Base-by-base conservation (phyloP, 2,113 vertebrate genomes). In the Campylomormyrus tamandua region DNA sequence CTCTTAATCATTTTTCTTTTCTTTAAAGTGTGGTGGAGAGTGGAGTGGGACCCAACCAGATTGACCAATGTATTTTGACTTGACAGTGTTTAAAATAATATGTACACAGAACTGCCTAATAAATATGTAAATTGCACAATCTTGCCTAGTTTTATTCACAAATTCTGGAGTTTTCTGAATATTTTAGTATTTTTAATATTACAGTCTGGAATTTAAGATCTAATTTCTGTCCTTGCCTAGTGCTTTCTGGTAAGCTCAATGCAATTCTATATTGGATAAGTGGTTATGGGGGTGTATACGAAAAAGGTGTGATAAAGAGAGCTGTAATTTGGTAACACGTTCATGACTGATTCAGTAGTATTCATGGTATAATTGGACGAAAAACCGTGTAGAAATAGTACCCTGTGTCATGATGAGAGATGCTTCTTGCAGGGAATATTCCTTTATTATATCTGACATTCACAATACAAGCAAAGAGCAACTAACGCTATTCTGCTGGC, bases 71-170 rank as follows among this genome's bases (percentile, higher is more conserved):
- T 94, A 95, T 62, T 94, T 91, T 94, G 91, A 95, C 93, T 93
- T 93, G 90, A 96, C 92, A 94, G 93, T 95, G 93, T 95, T 94
- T 92, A 88, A 94, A 93, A 93, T 95, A 91, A 93, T 96, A 96
- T 96, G 94, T 96, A 95, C 93, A 95, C 94, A 95, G 92, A 94
- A 94, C 93, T 96, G 94, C 94, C 93, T 96, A 96, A 96, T 96
- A 96, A 96, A 96, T 92, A 93, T 94, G 94, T 95, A 93, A 94
- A 96, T 93, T 93, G 92, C 93, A 94, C 91, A 39, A 83, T 15
- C 56, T 53, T 74, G 46, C 24, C n/a, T 31, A 31, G 48, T 88
- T 53, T 53, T 24, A 77, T 77, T 46, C 52, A 11, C 24, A 13
- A 21, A 19, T 77, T 27, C 42, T 35, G 49, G 86, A n/a, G 49